Evolutionary conservation across 2,888 invertebrate genomes (phyloP).

Genomic region (Argyresthia goedartella): DNA sequence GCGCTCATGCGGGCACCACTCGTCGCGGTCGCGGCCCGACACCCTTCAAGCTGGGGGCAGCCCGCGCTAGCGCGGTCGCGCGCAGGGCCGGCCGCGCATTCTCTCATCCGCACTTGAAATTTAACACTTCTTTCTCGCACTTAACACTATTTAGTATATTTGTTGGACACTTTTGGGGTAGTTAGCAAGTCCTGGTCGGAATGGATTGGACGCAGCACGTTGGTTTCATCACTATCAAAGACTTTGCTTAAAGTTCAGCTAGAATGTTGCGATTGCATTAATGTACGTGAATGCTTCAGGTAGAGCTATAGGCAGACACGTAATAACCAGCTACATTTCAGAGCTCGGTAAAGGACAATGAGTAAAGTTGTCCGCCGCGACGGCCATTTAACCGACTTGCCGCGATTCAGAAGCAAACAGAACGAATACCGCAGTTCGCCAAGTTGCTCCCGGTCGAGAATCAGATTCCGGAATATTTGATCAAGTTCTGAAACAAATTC

Average conservation of each 20-base stretch:
- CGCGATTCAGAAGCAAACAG: conserved; percentile 27
- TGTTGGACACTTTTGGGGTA: not conserved
- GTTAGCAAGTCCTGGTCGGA: not conserved
- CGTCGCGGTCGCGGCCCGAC: conserved; percentile 68
- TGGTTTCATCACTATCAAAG: conserved; percentile 35
- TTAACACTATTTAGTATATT: not conserved
- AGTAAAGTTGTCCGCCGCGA: conserved; percentile 30
- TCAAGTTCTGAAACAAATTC: not conserved
- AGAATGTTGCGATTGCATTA: not conserved
- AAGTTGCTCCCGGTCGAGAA: conserved; percentile 22
- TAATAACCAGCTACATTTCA: not conserved
- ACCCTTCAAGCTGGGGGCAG: conserved; percentile 52
- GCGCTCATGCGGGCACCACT: conserved; percentile 67
- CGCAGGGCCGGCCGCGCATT: conserved; percentile 30
- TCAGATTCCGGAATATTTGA: conserved; percentile 21
- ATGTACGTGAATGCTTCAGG: not conserved
- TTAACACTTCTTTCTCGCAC: conserved; percentile 5
- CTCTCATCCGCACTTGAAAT: conserved; percentile 37
- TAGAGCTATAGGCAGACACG: not conserved
- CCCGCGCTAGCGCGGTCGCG: conserved; percentile 29
- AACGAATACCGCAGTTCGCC: conserved; percentile 16
- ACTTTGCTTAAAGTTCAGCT: not conserved
- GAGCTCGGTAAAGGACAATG: conserved; percentile 28
- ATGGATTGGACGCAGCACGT: conserved; percentile 14
- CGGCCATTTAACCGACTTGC: conserved; percentile 23